These are phyloP conservation scores for Anoplolepis gracilipes DNA, from an alignment of 1,140 invertebrate species.

Conservation along the genomic window DNA sequence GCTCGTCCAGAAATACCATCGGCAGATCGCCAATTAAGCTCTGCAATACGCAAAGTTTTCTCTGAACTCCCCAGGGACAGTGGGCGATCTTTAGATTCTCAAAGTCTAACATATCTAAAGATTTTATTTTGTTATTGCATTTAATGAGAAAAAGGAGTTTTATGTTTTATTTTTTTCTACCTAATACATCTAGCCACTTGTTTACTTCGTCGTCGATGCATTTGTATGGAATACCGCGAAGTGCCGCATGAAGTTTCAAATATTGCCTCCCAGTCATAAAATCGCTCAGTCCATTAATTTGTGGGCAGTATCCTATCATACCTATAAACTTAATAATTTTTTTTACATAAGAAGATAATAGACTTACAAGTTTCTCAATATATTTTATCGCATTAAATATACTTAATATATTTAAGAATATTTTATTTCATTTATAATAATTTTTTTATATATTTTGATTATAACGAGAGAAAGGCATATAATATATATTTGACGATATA, in stretches of 20 bases:
- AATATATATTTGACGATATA: not conserved
- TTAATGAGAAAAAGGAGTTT: not conserved
- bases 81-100: conserved; percentile 70
- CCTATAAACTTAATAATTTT: conserved; percentile 61
- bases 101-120: conserved; percentile 71
- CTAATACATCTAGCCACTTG: conserved; percentile 86
- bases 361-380: too few relatives aligned
- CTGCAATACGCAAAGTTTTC: conserved; percentile 69
- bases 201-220: conserved; percentile 86
- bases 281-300: conserved; percentile 93
- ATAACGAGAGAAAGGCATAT: too few relatives aligned
- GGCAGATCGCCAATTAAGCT: conserved; percentile 93
- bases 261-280: conserved; percentile 93
- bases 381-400: not conserved
- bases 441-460: not conserved
- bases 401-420: not conserved
- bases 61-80: conserved; percentile 69
- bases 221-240: conserved; percentile 89
- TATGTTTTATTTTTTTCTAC: conserved; percentile 76
- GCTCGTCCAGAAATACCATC: conserved; percentile 95
- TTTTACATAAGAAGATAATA: not conserved
- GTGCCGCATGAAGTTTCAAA: conserved; percentile 90
- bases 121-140: conserved; percentile 23
- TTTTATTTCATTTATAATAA: not conserved
- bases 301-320: conserved; percentile 92